These are phyloP conservation scores for Anodontia alba DNA, from an alignment of 2,888 invertebrate species.

Conservation along the genomic window DNA sequence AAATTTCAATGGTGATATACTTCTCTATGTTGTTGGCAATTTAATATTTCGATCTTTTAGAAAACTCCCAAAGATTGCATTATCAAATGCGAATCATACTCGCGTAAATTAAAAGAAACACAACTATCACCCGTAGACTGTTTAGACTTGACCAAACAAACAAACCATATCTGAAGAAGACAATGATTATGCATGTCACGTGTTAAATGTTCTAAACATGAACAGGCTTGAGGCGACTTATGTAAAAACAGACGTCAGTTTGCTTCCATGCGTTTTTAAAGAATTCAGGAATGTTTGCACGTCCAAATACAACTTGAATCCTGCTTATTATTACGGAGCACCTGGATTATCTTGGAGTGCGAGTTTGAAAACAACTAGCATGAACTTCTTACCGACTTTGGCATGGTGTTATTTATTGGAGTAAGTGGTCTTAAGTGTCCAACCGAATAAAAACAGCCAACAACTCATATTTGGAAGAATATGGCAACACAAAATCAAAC, in stretches of 20 bases:
- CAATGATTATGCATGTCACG: not conserved
- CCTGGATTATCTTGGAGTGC: slow-evolving; percentile 52
- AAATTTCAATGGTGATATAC: too few relatives aligned
- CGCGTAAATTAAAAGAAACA: slow-evolving; percentile 37
- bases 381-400: slow-evolving; percentile 45
- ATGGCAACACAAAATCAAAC: slow-evolving; percentile 26
- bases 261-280: slow-evolving; percentile 35
- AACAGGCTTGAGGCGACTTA: slow-evolving; percentile 31
- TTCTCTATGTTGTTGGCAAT: too few relatives aligned
- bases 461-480: slow-evolving; percentile 42
- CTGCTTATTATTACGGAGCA: slow-evolving; percentile 28
- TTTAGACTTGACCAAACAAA: slow-evolving; percentile 24
- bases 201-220: slow-evolving; percentile 18
- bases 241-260: slow-evolving; percentile 42
- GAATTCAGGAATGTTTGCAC: slow-evolving; percentile 24
- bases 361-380: slow-evolving; percentile 46
- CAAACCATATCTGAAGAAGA: slow-evolving; percentile 28
- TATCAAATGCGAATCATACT: too few relatives aligned
- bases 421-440: not conserved
- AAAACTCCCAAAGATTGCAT: too few relatives aligned
- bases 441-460: not conserved
- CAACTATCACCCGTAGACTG: slow-evolving; percentile 25
- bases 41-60: too few relatives aligned
- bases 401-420: slow-evolving; percentile 45
- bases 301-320: slow-evolving; percentile 25